Percentiles rank a stretch among this genome's conserved stretches.
These are phyloP conservation scores for Maconellicoccus hirsutus DNA, from an alignment of 1,140 invertebrate species.

Conservation along the genomic window DNA sequence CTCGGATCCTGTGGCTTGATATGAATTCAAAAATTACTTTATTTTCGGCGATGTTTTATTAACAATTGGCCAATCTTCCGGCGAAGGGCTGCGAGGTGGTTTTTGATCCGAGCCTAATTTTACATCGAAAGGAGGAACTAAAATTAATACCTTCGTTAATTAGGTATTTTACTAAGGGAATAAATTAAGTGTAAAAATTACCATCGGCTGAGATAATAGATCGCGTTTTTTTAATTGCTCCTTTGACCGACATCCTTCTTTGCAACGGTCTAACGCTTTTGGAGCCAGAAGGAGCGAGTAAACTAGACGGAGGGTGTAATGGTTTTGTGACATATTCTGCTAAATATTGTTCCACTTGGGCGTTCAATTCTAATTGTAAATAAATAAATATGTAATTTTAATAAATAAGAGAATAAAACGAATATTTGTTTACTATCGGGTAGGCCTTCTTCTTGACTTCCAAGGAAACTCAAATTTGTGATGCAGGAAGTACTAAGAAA, in stretches of 20 bases:
- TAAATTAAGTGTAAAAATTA: too few relatives aligned
- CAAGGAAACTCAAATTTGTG: constrained; percentile 87
- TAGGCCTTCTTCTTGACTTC: constrained; percentile 78
- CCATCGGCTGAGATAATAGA: constrained; percentile 51
- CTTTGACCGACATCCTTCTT: constrained; percentile 67
- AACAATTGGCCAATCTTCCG: constrained; percentile 33
- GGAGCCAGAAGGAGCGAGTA: constrained; percentile 43
- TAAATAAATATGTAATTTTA: too few relatives aligned
- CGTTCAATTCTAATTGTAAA: constrained; percentile 49
- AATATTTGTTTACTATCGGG: constrained; percentile 63
- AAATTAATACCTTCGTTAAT: too few relatives aligned
- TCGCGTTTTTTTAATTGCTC: constrained; percentile 74
- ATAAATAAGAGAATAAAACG: too few relatives aligned
- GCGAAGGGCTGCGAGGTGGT: constrained; percentile 36
- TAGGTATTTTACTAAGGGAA: too few relatives aligned
- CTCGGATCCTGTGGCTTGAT: too few relatives aligned
- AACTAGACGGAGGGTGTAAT: constrained; percentile 55
- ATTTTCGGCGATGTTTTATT: constrained; percentile 5
- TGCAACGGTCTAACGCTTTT: constrained; percentile 37
- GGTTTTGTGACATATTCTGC: constrained; percentile 74
- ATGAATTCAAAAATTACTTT: background rate
- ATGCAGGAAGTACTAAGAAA: constrained; percentile 93
- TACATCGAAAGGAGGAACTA: too few relatives aligned
- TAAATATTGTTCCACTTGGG: constrained; percentile 73
- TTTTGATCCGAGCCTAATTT: background rate